Evolutionary conservation across 2,113 vertebrate species (phyloP), one percentile per base, ranked within the genome.

Genomic region (Brachyistius frenatus): DNA sequence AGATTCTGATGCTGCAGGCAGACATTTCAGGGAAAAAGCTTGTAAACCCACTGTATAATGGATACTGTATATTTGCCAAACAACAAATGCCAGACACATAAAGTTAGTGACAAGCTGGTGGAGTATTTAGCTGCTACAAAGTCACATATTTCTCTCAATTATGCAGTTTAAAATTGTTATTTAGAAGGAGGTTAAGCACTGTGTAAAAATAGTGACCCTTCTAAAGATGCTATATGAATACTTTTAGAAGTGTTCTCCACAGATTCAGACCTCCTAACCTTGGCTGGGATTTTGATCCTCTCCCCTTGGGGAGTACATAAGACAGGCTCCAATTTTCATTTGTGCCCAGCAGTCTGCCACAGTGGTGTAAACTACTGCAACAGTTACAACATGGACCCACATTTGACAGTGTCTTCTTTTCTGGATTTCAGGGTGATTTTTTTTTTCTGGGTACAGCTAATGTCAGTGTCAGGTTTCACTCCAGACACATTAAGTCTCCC

Each of bases 261-360:
- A 5, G 32, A 75, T 69, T 65, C 33, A 66, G n/a, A 36, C 33
- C 66, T 61, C 14, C 53, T 57, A 69, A 65, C 37, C 52, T 54
- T 69, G 76, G 56, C 52, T 41, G 72, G 44, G 66, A 52, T 80
- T 76, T 85, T 67, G 41, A 68, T 58, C n/a, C 23, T 13, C 56
- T 56, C 49, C 33, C 39, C 3, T 80, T 56, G 36, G 72, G 67
- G 8, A 16, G 36, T 54, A 16, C 70, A 56, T 52, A 61, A 64
- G 44, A 73, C 56, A 78, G 41, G 55, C 50, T 75, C 60, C 52
- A 16, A 37, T 80, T 79, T 83, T 46, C 55, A 67, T 80, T 50
- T 76, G 62, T 80, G 63, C 60, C 68, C 56, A 71, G 57, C 46
- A 66, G 47, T 62, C 65, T 52, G 41, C 9, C 3, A 10, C 53